Conservation (phyloP, 2,888 invertebrate genomes). For the Ectemnius cavifrons region DNA sequence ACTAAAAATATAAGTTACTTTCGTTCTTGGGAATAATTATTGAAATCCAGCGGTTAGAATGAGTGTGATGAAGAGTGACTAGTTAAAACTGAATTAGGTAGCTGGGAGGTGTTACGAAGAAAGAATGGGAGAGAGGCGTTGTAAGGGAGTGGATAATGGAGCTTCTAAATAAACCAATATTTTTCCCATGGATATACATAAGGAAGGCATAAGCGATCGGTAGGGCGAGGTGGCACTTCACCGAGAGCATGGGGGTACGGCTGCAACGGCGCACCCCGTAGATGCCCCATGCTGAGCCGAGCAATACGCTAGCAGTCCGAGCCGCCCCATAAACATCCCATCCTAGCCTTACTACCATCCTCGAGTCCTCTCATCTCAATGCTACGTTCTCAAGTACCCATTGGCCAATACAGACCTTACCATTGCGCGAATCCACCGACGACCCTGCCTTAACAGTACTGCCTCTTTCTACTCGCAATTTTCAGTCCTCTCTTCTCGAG, state of each 20-base stretch:
- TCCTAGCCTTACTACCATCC: slow-evolving; percentile 60
- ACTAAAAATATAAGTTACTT: too few species aligned
- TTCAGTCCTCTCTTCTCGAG: too few species aligned
- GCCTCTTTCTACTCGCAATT: too few species aligned
- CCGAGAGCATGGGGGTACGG: slow-evolving; percentile 69
- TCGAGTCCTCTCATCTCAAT: slow-evolving; percentile 69
- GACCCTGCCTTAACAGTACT: too few species aligned
- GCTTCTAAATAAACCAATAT: slow-evolving; percentile 73
- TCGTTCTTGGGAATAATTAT: too few species aligned
- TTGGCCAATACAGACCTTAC: slow-evolving; percentile 63
- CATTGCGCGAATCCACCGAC: neutral
- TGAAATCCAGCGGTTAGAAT: too few species aligned
- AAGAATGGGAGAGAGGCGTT: too few species aligned
- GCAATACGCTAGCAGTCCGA: slow-evolving; percentile 73
- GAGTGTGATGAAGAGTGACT: too few species aligned
- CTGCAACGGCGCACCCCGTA: slow-evolving; percentile 56
- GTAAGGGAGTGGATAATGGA: slow-evolving; percentile 50
- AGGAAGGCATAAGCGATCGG: slow-evolving; percentile 58
- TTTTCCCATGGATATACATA: slow-evolving; percentile 76
- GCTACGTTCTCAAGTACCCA: slow-evolving; percentile 59
- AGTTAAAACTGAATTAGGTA: too few species aligned
- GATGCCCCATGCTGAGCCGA: slow-evolving; percentile 71
- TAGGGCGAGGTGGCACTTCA: slow-evolving; percentile 67
- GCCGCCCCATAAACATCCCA: slow-evolving; percentile 67
- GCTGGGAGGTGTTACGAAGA: too few species aligned